Percentiles rank a stretch among this genome's conserved stretches.
These are phyloP conservation scores for Cervus canadensis DNA, from an alignment of 2,113 vertebrate genomes.

Conservation along the genomic window DNA sequence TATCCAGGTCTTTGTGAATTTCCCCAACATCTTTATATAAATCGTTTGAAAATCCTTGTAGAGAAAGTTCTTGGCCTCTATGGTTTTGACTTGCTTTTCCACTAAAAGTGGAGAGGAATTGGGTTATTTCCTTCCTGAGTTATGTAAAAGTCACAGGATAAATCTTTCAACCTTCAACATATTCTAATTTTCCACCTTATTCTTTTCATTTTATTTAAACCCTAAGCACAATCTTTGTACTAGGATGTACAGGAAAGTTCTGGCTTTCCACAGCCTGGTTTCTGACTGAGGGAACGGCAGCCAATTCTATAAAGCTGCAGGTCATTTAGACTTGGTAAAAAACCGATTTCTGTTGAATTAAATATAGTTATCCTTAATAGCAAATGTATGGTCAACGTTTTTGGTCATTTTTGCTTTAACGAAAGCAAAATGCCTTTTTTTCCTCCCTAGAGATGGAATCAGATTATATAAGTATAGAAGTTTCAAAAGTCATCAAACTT, in stretches of 20 bases:
- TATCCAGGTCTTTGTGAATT: conserved; percentile 49
- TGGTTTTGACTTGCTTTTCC: conserved; percentile 29
- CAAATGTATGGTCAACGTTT: neutral
- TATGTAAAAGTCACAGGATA: conserved; percentile 58
- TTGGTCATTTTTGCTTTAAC: conserved; percentile 10
- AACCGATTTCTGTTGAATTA: conserved; percentile 29
- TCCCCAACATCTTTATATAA: conserved; percentile 45
- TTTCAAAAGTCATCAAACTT: conserved; percentile 42
- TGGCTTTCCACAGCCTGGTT: conserved; percentile 24
- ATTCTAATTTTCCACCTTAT: conserved; percentile 47
- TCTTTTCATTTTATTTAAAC: conserved; percentile 62
- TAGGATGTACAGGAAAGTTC: neutral
- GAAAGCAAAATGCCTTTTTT: conserved; percentile 16
- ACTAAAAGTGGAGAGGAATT: conserved; percentile 40
- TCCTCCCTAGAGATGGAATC: neutral
- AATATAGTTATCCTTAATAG: conserved; percentile 36
- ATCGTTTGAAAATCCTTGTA: neutral
- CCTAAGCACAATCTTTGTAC: conserved; percentile 21
- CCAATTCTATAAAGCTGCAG: conserved; percentile 8
- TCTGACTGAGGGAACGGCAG: conserved; percentile 17
- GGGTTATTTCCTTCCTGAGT: conserved; percentile 56
- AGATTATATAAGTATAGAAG: conserved; percentile 9
- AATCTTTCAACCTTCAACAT: conserved; percentile 26
- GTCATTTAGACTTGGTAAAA: conserved; percentile 7
- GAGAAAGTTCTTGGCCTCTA: neutral